phyloP scores from a whole-genome alignment of 2,797 vertebrate species.

The Clarias pachynema region DNA sequence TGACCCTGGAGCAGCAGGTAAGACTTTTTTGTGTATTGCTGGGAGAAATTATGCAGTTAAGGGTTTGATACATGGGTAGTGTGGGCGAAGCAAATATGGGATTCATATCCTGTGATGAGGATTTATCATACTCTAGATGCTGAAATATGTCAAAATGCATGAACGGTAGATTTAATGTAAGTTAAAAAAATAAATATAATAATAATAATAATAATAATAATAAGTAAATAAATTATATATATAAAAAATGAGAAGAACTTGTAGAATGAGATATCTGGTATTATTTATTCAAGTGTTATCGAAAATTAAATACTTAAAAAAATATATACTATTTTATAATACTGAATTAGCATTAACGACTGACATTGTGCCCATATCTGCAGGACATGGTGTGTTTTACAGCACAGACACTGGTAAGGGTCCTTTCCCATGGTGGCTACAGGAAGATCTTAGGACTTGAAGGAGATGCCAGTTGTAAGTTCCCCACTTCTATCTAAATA shows the following conservation, averaged over 20 bases:
- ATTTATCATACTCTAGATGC: background rate
- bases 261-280: background rate
- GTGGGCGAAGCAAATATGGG: too few relatives aligned
- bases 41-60: background rate
- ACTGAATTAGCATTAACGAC: background rate
- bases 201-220: too few relatives aligned
- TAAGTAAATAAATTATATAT: too few relatives aligned
- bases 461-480: constrained; percentile 93
- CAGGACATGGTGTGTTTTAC: constrained; percentile 98
- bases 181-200: too few relatives aligned
- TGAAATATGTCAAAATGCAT: background rate
- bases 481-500: background rate
- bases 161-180: background rate
- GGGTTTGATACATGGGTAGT: background rate
- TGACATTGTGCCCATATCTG: background rate
- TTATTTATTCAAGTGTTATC: background rate
- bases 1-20: constrained; percentile 98
- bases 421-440: constrained; percentile 93
- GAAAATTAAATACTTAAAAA: background rate
- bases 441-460: constrained; percentile 95
- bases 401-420: constrained; percentile 92
- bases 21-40: background rate
- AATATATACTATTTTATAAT: background rate
- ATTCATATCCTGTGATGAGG: too few relatives aligned
- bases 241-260: too few relatives aligned